Conservation (phyloP, 2,797 vertebrate genomes). For the Tachyglossus aculeatus region DNA sequence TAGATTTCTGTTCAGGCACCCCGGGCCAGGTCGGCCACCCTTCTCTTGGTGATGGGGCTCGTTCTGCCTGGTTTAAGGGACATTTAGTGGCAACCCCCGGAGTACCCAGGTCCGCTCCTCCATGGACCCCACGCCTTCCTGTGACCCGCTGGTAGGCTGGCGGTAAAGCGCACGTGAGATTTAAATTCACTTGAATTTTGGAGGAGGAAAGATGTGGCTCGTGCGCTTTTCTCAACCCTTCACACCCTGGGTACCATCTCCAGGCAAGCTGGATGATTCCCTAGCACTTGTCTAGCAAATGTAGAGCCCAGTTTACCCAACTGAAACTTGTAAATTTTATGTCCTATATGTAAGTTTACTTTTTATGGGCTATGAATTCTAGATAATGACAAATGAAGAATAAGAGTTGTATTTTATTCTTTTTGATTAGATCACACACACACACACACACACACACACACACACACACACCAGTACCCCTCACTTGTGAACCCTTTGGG, state of each 20-base stretch:
- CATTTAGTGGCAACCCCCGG: constrained; percentile 7
- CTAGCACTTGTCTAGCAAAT: constrained; percentile 50
- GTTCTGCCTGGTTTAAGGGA: constrained; percentile 21
- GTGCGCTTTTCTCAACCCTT: constrained; percentile 30
- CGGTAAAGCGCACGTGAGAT: constrained; percentile 57
- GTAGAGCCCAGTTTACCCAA: constrained; percentile 53
- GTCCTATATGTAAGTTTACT: constrained; percentile 64
- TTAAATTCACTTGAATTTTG: constrained; percentile 45
- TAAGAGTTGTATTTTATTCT: constrained; percentile 36
- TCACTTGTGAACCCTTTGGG: constrained; percentile 56
- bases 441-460: constrained; percentile 46
- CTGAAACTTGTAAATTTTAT: constrained; percentile 63
- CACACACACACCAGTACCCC: constrained; percentile 44
- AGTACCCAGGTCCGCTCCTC: constrained; percentile 28
- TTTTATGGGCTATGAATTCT: constrained; percentile 49
- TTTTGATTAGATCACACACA: constrained; percentile 61
- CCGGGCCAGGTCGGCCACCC: constrained; percentile 28
- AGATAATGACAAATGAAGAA: constrained; percentile 48
- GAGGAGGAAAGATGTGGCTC: constrained; percentile 33
- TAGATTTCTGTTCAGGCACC: constrained; percentile 61
- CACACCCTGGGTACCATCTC: not conserved
- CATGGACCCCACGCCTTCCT: constrained; percentile 21
- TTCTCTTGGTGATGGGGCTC: constrained; percentile 11
- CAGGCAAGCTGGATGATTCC: constrained; percentile 23
- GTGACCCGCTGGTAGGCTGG: constrained; percentile 17